These are phyloP conservation scores for Cygnus olor DNA, from an alignment of 2,797 vertebrate species.

Conservation along the genomic window DNA sequence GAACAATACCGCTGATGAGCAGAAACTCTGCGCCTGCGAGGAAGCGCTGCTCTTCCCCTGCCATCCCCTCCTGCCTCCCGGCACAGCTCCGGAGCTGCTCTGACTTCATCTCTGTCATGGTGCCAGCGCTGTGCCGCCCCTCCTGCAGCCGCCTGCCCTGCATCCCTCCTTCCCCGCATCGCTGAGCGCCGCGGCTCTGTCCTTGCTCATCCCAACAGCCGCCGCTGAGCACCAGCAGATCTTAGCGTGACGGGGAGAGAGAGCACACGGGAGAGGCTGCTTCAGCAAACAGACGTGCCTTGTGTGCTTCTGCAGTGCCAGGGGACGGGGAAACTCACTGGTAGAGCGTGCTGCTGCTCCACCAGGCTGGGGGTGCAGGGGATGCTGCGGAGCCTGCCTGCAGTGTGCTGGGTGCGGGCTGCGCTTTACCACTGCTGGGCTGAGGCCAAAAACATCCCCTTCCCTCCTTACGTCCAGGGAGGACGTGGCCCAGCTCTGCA, in stretches of 20 bases:
- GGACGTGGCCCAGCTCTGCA: not conserved
- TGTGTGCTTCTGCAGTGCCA: accelerated
- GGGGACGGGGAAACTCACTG: not conserved
- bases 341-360: not conserved
- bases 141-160: accelerated
- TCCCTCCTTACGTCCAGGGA: not conserved
- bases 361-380: not conserved
- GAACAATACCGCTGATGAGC: conserved; percentile 59
- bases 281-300: not conserved
- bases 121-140: not conserved
- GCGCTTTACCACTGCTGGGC: not conserved
- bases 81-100: not conserved
- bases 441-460: not conserved
- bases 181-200: accelerated
- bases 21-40: not conserved
- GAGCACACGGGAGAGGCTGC: not conserved
- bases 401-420: not conserved
- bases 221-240: not conserved
- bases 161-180: not conserved
- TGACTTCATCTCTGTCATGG: not conserved
- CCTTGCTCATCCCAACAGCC: not conserved
- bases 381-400: accelerated
- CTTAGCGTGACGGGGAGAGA: not conserved
- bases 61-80: not conserved
- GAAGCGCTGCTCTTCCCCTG: not conserved